phyloP scores from a whole-genome alignment of 2,888 invertebrate species.

The Neoascia interrupta region DNA sequence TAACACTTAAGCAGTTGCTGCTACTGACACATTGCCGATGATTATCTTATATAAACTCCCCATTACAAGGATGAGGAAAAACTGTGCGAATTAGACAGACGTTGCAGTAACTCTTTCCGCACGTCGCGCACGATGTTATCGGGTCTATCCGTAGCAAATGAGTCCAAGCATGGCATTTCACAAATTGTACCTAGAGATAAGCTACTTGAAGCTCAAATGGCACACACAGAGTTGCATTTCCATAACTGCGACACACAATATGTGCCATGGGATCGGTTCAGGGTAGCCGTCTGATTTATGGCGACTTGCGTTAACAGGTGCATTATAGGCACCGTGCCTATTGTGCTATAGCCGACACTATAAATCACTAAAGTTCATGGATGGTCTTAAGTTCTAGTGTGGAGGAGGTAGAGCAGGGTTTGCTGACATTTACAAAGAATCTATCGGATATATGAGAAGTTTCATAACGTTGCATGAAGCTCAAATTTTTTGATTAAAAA shows the following conservation, averaged over 20 bases:
- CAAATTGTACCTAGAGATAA: neutral
- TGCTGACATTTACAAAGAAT: too few species aligned
- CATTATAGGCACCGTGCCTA: too few species aligned
- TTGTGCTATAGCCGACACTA: too few species aligned
- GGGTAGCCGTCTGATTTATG: constrained; percentile 31
- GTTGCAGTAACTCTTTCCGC: constrained; percentile 23
- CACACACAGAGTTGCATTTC: constrained; percentile 34
- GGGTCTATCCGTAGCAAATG: constrained; percentile 39
- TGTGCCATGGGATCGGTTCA: constrained; percentile 24
- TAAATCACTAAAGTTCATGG: too few species aligned
- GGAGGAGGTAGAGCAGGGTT: too few species aligned
- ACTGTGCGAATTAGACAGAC: constrained; percentile 24
- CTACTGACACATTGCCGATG: constrained; percentile 40
- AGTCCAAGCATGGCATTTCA: constrained; percentile 49
- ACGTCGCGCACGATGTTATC: constrained; percentile 20
- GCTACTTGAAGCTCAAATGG: constrained; percentile 17
- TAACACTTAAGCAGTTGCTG: too few species aligned
- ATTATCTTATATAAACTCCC: constrained; percentile 25
- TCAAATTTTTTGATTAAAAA: too few species aligned
- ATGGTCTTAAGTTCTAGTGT: too few species aligned
- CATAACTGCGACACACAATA: constrained; percentile 5
- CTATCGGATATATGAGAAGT: too few species aligned
- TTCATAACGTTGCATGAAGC: too few species aligned
- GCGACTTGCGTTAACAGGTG: constrained; percentile 8
- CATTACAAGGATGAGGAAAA: constrained; percentile 29